Evolutionary conservation across 2,888 invertebrate genomes (phyloP).

Genomic region (Perdita meconis): DNA sequence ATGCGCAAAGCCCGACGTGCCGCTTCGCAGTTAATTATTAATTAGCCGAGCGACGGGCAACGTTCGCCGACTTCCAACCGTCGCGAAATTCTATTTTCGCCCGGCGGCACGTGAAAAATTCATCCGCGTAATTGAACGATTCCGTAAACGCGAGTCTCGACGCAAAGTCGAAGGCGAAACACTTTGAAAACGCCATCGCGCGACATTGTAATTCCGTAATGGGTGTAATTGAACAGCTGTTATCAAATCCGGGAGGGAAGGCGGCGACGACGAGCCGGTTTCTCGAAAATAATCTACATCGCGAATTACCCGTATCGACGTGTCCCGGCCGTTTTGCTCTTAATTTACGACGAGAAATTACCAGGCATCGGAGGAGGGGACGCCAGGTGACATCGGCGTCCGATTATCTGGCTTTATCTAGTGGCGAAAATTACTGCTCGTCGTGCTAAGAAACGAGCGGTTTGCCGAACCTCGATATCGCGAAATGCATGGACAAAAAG

Average conservation of each 20-base stretch:
- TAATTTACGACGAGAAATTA: neutral
- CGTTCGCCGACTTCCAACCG: too few relatives aligned
- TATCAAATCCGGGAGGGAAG: neutral
- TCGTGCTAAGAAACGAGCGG: slow-evolving; percentile 35
- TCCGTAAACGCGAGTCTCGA: neutral
- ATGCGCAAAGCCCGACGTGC: too few relatives aligned
- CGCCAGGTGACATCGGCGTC: neutral
- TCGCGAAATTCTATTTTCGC: too few relatives aligned
- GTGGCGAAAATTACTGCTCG: slow-evolving; percentile 42
- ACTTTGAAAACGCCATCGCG: too few relatives aligned
- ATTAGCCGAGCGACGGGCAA: too few relatives aligned
- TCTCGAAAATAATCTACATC: slow-evolving; percentile 8
- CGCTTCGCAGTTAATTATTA: too few relatives aligned
- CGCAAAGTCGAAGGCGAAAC: too few relatives aligned
- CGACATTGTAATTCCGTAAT: neutral
- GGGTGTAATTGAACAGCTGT: neutral
- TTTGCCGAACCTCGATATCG: slow-evolving; percentile 22
- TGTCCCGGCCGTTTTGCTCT: neutral
- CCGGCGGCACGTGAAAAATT: too few relatives aligned
- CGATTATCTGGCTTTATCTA: slow-evolving; percentile 30
- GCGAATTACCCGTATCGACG: neutral
- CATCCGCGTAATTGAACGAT: too few relatives aligned
- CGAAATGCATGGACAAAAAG: slow-evolving; percentile 1
- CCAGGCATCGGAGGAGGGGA: neutral
- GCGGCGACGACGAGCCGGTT: neutral